phyloP scores from a whole-genome alignment of 1,140 invertebrate genomes.

The Euura saliciscinereae region DNA sequence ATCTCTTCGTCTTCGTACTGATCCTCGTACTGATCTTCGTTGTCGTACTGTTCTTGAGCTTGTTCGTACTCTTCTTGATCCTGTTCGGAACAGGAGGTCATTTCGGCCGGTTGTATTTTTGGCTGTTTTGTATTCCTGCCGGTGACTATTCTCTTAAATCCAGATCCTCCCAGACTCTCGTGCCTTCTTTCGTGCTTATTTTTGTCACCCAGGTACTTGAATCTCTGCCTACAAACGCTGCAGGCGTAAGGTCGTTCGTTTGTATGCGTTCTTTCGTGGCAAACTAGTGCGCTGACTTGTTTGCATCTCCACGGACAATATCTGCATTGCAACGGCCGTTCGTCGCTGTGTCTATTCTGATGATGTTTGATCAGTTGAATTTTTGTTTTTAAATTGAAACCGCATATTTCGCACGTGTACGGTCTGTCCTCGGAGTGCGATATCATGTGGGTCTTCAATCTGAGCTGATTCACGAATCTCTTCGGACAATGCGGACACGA shows the following conservation, averaged over 20 bases:
- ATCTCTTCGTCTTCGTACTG: constrained; percentile 42
- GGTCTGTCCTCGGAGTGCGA: constrained; percentile 57
- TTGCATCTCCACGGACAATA: constrained; percentile 56
- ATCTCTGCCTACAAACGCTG: constrained; percentile 96
- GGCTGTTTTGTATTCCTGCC: constrained; percentile 43
- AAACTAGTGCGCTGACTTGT: constrained; percentile 56
- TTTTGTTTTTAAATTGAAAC: constrained; percentile 57
- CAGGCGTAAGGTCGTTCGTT: constrained; percentile 97
- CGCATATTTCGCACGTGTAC: constrained; percentile 52
- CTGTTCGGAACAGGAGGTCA: constrained; percentile 43
- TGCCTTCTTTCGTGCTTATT: constrained; percentile 58
- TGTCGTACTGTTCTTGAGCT: constrained; percentile 2
- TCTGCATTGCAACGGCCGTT: constrained; percentile 52
- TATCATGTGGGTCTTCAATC: constrained; percentile 58
- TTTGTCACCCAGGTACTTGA: constrained; percentile 86
- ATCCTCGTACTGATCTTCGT: constrained; percentile 24
- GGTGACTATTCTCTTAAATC: constrained; percentile 53
- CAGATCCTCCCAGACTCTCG: constrained; percentile 52
- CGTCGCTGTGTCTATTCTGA: constrained; percentile 56
- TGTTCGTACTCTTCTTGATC: constrained; percentile 29
- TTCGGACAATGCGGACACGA: constrained; percentile 55
- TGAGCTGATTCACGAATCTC: constrained; percentile 55
- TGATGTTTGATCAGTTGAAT: constrained; percentile 58
- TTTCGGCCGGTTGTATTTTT: constrained; percentile 23
- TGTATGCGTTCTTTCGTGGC: constrained; percentile 95